These are phyloP conservation scores for Conus ventricosus DNA, from an alignment of 1,140 invertebrate genomes.

Conservation along the genomic window DNA sequence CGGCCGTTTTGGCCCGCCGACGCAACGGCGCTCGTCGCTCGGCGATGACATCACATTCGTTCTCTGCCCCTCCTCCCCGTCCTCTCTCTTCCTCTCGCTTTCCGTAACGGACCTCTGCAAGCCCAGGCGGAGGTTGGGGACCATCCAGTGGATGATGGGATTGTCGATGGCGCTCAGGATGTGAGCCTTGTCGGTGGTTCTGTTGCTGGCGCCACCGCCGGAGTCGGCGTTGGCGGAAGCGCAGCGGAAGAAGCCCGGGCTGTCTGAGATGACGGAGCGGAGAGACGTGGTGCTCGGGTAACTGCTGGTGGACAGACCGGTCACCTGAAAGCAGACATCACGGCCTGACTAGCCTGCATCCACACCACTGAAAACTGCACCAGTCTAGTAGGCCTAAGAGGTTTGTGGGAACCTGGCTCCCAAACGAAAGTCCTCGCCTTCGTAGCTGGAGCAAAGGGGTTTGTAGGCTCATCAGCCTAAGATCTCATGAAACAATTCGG, in stretches of 20 bases:
- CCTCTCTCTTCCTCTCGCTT: not conserved
- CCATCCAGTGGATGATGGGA: constrained; percentile 7
- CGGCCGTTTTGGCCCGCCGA: constrained; percentile 5
- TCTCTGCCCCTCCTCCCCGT: not conserved
- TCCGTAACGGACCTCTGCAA: not conserved
- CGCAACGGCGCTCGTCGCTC: not conserved
- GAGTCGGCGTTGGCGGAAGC: not conserved
- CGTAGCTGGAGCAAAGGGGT: too few species aligned
- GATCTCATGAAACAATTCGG: too few species aligned
- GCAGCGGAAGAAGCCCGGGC: constrained; percentile 1
- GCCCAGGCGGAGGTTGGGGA: not conserved
- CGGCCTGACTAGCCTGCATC: too few species aligned
- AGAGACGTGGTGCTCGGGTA: not conserved
- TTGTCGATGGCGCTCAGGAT: constrained; percentile 6
- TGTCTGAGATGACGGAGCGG: not conserved
- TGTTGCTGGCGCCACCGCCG: not conserved
- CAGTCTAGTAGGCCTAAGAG: too few species aligned
- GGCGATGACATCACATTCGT: not conserved
- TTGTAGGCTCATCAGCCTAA: too few species aligned
- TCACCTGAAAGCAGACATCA: not conserved
- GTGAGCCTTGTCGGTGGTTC: not conserved
- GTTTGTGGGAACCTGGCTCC: too few species aligned
- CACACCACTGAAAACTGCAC: too few species aligned
- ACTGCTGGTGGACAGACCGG: not conserved
- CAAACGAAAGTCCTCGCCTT: too few species aligned